These are phyloP conservation scores for Pollenia labialis DNA, from an alignment of 2,888 invertebrate species.

Conservation along the genomic window DNA sequence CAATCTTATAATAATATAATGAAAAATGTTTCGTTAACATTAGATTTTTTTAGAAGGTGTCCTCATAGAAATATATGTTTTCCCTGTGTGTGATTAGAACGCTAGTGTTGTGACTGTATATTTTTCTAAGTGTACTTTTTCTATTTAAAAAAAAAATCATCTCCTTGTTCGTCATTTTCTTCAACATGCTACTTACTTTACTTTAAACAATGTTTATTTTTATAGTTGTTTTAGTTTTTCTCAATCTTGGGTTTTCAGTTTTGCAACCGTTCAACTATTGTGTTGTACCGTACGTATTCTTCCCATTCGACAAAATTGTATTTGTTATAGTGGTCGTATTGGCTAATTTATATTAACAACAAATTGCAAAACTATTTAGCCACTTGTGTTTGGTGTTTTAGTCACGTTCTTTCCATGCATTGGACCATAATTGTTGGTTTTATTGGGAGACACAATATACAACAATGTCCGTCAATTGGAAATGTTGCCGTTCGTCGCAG, in stretches of 20 bases:
- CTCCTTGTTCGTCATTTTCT: constrained; percentile 26
- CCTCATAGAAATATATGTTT: too few species aligned
- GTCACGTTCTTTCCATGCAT: constrained; percentile 66
- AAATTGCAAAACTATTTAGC: constrained; percentile 70
- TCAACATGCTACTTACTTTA: constrained; percentile 47
- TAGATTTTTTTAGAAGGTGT: too few species aligned
- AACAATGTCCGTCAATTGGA: constrained; percentile 64
- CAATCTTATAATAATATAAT: too few species aligned
- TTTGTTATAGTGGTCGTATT: constrained; percentile 38
- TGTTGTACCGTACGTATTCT: neutral
- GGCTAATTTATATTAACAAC: constrained; percentile 71
- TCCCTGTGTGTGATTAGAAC: too few species aligned
- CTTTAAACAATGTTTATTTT: constrained; percentile 51
- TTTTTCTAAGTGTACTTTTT: too few species aligned
- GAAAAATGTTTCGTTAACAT: too few species aligned
- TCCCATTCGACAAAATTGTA: neutral
- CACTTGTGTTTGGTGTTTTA: constrained; percentile 71
- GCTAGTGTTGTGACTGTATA: neutral
- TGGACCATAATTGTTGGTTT: constrained; percentile 64
- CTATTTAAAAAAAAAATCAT: neutral
- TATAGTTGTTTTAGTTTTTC: constrained; percentile 43
- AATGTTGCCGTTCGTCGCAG: constrained; percentile 19
- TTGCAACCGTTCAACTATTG: constrained; percentile 55
- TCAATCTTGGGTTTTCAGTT: neutral
- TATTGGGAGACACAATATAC: constrained; percentile 54